Evolutionary conservation across 1,140 invertebrate species (phyloP), one percentile per base, ranked within the genome.

Genomic region (Camponotus pennsylvanicus): DNA sequence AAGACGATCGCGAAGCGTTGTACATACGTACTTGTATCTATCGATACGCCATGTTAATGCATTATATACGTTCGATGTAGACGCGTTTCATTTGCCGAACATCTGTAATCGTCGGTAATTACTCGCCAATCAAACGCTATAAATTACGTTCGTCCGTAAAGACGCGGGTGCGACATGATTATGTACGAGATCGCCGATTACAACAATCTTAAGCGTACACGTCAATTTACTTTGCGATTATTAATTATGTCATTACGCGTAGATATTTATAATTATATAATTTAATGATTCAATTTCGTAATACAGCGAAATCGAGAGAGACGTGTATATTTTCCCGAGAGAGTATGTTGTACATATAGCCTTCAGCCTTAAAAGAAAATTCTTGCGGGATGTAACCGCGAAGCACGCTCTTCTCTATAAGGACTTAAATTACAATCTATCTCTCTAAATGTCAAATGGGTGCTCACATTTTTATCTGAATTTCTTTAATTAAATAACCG

Each of bases 31-130:
- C n/a, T 83, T 75, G 27, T 21, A 21, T 5, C 55, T 42, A 61
- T 76, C 64, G 27, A 70, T 63, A 63, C 32, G 15, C 57, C n/a
- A 15, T 13, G 49, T 69, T 49, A 63, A 61, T 37, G 49, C 45
- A 15, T n/a, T 57, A n/a, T 21, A 3, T 21, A 45, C n/a, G 11
- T 37, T 27, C 21, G 8, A 40, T 42, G 11, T 3, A 21, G 21
- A 49, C 42, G 21, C n/a, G 27, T 15, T 69, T 27, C 21, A 37
- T 55, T 64, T 21, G 27, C 18, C 78, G n/a, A 70, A 59, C 18
- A 32, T 82, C 27, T 45, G 77, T 61, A 83, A 73, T 73, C 61
- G 59, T 84, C n/a, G 34, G n/a, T 64, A 63, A 52, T 71, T 73
- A 82, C 49, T 18, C 37, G 59, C 18, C 37, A 27, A 52, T 83